Evolutionary conservation across 1,140 invertebrate genomes (phyloP), one percentile per base, ranked within the genome.

Genomic region (Calliopsis andreniformis): DNA sequence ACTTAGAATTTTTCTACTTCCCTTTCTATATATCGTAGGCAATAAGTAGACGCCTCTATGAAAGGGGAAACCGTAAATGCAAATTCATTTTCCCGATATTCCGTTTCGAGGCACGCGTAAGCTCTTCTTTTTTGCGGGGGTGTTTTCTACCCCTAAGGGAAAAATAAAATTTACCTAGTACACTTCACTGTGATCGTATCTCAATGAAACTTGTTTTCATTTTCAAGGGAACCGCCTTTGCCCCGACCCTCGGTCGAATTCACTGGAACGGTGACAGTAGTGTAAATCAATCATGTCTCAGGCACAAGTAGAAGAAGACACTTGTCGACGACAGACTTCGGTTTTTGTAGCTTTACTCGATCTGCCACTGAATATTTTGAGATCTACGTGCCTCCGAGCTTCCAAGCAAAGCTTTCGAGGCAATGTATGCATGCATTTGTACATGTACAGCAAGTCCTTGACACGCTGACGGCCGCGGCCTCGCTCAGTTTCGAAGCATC

Each of bases 401-500:
- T 10, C 0, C 12, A 0, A 39, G 30, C n/a, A 30, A 23, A 30
- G 2, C 30, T 47, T 49, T 1, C 3, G 1, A 16, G 18, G 18
- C 14, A n/a, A 23, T 42, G 0, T 12, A 43, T 30, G 25, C 53
- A 32, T 64, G 35, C 14, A 35, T 75, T 75, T 75, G 51, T 42
- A 28, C 35, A 59, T 18, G 35, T 32, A 6, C 23, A 18, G 0
- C 8, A 0, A 56, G 66, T 66, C 68, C 77, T 85, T 82, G 79
- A 82, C 71, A 83, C 66, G 45, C 47, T 30, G 30, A 32, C 73
- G 53, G 12, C 35, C 12, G 59, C 55, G 56, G 20, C 73, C 73
- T 43, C 45, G 66, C 39, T 23, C 10, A 18, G 43, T 71, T 77
- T 51, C 4, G 20, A 6, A 79, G 80, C 81, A 84, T 82, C 79